These are phyloP conservation scores for Galendromus occidentalis DNA, from an alignment of 1,140 invertebrate genomes.

Conservation along the genomic window DNA sequence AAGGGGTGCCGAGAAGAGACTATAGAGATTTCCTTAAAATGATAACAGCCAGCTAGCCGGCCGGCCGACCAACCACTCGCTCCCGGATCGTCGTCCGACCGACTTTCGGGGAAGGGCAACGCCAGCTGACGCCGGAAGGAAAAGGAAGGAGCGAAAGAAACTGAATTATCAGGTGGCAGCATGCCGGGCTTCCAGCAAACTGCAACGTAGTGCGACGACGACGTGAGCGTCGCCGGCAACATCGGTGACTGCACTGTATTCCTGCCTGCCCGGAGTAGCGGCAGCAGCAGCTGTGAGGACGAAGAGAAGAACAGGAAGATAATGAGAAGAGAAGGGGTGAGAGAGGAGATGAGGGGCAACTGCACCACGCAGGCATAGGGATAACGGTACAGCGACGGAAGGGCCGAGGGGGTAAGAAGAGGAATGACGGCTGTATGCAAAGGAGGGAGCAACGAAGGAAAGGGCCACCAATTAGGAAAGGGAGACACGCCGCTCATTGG, in stretches of 20 bases:
- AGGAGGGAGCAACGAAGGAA: neutral
- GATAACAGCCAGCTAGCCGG: neutral
- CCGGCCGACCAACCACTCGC: too few relatives aligned
- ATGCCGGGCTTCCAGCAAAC: too few relatives aligned
- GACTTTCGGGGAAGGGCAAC: neutral
- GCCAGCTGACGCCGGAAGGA: neutral
- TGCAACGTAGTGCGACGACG: too few relatives aligned
- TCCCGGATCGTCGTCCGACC: too few relatives aligned
- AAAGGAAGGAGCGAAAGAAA: conserved; percentile 3
- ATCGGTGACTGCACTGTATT: too few relatives aligned
- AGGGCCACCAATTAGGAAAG: conserved; percentile 6
- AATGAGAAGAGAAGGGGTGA: neutral
- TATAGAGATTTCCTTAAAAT: conserved; percentile 10
- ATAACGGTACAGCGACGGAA: too few relatives aligned
- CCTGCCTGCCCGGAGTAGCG: too few relatives aligned
- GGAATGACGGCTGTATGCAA: conserved; percentile 11
- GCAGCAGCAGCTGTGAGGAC: too few relatives aligned
- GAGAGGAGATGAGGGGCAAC: neutral
- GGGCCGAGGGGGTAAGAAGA: neutral
- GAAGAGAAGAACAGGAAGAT: too few relatives aligned
- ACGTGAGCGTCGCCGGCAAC: too few relatives aligned
- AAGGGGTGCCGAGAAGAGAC: neutral
- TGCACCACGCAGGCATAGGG: neutral
- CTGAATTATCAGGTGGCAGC: conserved; percentile 7
- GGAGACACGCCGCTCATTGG: conserved; percentile 8